Base-by-base conservation (phyloP, 1,140 invertebrate genomes). In the Diorhabda elongata region DNA sequence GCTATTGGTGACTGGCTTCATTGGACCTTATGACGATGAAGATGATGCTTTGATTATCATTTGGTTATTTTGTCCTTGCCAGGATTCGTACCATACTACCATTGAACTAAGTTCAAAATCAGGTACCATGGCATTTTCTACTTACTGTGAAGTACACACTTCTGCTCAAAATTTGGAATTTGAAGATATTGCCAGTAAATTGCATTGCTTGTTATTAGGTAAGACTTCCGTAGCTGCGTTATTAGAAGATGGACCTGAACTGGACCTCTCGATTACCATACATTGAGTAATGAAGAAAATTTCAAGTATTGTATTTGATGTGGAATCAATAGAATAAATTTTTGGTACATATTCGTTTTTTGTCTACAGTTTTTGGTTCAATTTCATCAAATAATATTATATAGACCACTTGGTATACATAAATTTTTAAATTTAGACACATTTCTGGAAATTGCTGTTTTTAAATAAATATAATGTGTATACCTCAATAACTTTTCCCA, bases 11-110 rank as follows among this genome's bases (percentile, higher is more conserved):
- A 79, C 67, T 58, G 77, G 76, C 2, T 26, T 26, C 26, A 26
- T 26, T 26, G 78, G 77, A 6, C 8, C 42, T 3, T 71, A 73
- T 44, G 61, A 61, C 9, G 70, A 68, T 60, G 59, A 67, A 5
- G 60, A 47, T 5, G 52, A 69, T 5, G 69, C 75, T 3, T 76
- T 73, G 56, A 71, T 73, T 1, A 3, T 80, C 2, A 73, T 75
- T 60, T 79, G 79, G 79, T 42, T 80, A 42, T 78, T 79, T 64
- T 76, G 74, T 6, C 77, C 75, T 66, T 75, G 70, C n/a, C 74
- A 74, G 2, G 74, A 77, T 11, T 59, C 59, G 41, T 77, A 74
- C 69, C 73, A 74, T 58, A 76, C 73, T 58, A 79, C 78, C 2
- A 66, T 80, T 6, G 78, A 79, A 68, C 57, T 80, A 42, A 66